These are phyloP conservation scores for Chlamydotis undulata DNA, from an alignment of 2,113 vertebrate genomes.

Conservation along the genomic window DNA sequence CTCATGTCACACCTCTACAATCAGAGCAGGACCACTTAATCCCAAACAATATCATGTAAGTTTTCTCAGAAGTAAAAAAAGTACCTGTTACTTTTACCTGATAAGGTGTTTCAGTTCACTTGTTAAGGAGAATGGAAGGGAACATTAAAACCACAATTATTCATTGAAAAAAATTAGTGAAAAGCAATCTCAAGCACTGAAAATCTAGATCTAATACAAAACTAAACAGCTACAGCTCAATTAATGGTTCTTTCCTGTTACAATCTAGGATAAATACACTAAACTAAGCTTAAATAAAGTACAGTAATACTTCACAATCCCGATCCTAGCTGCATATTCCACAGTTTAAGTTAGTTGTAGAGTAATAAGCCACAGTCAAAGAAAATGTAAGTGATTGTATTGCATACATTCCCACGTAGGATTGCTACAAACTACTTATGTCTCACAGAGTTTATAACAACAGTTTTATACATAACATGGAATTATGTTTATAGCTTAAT, in stretches of 20 bases:
- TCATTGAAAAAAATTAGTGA: rapidly evolving
- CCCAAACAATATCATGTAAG: rapidly evolving
- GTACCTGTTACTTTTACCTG: rapidly evolving
- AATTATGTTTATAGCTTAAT: rapidly evolving
- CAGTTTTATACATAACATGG: rapidly evolving
- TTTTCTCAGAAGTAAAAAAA: rapidly evolving
- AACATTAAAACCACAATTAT: too few relatives aligned
- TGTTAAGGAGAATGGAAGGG: rapidly evolving
- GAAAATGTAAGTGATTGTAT: rapidly evolving
- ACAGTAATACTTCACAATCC: rapidly evolving
- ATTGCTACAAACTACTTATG: rapidly evolving
- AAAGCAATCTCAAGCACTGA: rapidly evolving
- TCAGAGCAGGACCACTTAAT: neutral
- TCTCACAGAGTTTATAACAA: rapidly evolving
- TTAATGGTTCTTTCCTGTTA: rapidly evolving
- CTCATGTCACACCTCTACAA: rapidly evolving
- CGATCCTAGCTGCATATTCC: rapidly evolving
- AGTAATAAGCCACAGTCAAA: rapidly evolving
- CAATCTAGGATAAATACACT: rapidly evolving
- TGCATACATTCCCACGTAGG: rapidly evolving
- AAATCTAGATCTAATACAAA: rapidly evolving
- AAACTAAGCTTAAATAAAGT: rapidly evolving
- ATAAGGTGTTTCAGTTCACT: rapidly evolving
- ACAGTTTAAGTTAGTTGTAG: rapidly evolving
- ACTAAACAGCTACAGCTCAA: rapidly evolving